These are phyloP conservation scores for Euglossa dilemma DNA, from an alignment of 1,140 invertebrate species.

Conservation along the genomic window DNA sequence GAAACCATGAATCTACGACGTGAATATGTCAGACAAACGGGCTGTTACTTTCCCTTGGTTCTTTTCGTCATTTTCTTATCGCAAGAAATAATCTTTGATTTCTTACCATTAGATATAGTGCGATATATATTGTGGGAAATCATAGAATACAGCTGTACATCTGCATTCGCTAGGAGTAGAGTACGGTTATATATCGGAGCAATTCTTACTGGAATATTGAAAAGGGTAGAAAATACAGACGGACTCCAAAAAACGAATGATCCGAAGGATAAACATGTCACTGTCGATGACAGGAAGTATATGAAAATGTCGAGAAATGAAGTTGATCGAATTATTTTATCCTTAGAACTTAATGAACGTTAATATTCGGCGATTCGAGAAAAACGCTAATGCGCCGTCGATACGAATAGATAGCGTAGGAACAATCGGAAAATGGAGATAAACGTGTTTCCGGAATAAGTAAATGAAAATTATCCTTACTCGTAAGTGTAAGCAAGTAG, in stretches of 20 bases:
- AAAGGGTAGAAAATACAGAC: slow-evolving; percentile 10
- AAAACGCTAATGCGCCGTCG: neutral
- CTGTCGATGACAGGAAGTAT: slow-evolving; percentile 42
- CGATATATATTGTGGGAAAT: slow-evolving; percentile 38
- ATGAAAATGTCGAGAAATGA: slow-evolving; percentile 40
- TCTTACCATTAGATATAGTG: slow-evolving; percentile 44
- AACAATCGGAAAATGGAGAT: neutral
- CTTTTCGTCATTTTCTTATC: neutral
- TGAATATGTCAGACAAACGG: neutral
- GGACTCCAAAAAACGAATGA: slow-evolving; percentile 46
- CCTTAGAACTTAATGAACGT: neutral
- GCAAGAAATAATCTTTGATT: neutral
- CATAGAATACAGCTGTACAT: slow-evolving; percentile 42
- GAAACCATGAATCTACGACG: neutral
- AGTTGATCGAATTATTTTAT: slow-evolving; percentile 22
- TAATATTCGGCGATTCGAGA: neutral
- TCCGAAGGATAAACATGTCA: slow-evolving; percentile 57
- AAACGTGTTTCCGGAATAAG: no score
- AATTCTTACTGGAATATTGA: slow-evolving; percentile 54
- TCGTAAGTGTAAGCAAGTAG: neutral
- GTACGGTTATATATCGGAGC: neutral
- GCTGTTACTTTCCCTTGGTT: neutral
- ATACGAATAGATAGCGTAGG: neutral
- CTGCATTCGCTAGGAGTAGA: slow-evolving; percentile 26
- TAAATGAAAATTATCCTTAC: no score